These are phyloP conservation scores for Probosciger aterrimus DNA, from an alignment of 2,113 vertebrate species.

Conservation along the genomic window DNA sequence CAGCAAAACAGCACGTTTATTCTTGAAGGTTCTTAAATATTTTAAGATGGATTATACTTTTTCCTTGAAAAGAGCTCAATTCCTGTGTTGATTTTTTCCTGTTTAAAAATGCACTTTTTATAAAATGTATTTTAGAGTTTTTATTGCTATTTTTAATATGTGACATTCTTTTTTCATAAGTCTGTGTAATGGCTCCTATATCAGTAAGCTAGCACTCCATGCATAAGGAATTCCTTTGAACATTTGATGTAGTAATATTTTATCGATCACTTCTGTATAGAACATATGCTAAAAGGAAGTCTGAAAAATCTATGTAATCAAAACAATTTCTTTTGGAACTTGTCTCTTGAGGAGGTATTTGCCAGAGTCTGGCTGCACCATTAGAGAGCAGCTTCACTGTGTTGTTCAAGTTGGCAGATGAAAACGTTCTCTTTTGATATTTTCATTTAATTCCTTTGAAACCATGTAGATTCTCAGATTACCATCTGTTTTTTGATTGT, in stretches of 20 bases:
- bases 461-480: constrained; percentile 43
- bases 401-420: constrained; percentile 62
- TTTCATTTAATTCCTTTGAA: constrained; percentile 65
- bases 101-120: not conserved
- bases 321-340: constrained; percentile 66
- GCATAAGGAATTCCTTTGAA: constrained; percentile 45
- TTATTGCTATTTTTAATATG: not conserved
- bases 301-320: constrained; percentile 64
- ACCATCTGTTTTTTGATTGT: constrained; percentile 53
- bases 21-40: not conserved
- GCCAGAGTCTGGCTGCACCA: constrained; percentile 37
- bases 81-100: not conserved
- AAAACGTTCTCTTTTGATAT: constrained; percentile 62
- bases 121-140: not conserved
- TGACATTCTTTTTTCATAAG: not conserved
- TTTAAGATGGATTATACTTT: not conserved
- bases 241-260: constrained; percentile 54
- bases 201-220: not conserved
- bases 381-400: constrained; percentile 27
- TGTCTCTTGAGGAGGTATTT: constrained; percentile 21
- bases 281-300: constrained; percentile 63
- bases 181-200: not conserved
- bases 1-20: not conserved
- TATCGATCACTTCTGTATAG: constrained; percentile 57
- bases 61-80: not conserved